Evolutionary conservation across 2,113 vertebrate genomes (phyloP).

Genomic region (Mesocricetus auratus): DNA sequence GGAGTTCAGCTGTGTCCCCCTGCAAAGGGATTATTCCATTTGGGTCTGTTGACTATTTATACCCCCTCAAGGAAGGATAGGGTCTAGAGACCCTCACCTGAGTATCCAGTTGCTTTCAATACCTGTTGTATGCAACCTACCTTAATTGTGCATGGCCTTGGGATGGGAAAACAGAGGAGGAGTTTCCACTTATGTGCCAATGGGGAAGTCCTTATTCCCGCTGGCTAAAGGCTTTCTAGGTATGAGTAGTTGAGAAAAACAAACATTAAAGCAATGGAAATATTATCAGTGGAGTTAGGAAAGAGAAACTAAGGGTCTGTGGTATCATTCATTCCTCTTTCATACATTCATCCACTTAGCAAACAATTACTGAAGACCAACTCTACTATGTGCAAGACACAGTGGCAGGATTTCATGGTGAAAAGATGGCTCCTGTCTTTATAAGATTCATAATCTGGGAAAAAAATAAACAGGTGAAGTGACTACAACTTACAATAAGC

Average conservation of each 20-base stretch:
- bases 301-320: background rate
- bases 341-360: background rate
- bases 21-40: background rate
- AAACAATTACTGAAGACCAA: background rate
- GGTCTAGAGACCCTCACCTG: background rate
- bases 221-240: background rate
- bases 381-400: background rate
- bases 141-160: background rate
- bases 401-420: background rate
- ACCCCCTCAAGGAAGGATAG: background rate
- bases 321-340: background rate
- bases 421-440: background rate
- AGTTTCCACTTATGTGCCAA: background rate
- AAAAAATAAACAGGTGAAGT: background rate
- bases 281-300: background rate
- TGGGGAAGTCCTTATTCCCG: background rate
- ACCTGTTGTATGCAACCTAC: background rate
- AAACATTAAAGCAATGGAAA: conserved; percentile 6
- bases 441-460: background rate
- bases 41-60: background rate
- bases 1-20: background rate
- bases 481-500: background rate
- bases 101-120: background rate
- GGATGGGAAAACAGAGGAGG: background rate
- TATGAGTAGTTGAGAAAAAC: background rate